phyloP scores from a whole-genome alignment of 2,113 vertebrate genomes.

The Psephotus haematonotus region DNA sequence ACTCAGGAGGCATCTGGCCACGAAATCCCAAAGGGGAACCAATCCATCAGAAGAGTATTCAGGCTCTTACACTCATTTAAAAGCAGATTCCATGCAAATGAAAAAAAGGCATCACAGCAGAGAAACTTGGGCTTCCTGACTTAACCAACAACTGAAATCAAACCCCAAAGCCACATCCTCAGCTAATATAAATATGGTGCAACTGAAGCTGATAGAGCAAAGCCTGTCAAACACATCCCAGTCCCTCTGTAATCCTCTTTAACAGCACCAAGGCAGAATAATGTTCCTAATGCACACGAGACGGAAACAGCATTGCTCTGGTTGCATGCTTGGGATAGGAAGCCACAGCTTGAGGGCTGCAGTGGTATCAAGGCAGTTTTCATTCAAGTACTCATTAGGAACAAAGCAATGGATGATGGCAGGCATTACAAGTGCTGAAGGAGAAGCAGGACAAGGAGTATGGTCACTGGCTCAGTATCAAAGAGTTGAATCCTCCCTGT shows the following conservation, averaged over 20 bases:
- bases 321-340: background rate
- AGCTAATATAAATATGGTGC: background rate
- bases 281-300: background rate
- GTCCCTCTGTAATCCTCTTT: background rate
- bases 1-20: background rate
- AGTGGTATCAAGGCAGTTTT: background rate
- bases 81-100: background rate
- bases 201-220: background rate
- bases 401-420: background rate
- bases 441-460: background rate
- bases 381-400: background rate
- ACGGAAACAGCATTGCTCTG: background rate
- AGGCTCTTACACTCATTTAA: background rate
- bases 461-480: background rate
- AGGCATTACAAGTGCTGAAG: background rate
- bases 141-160: constrained; percentile 12
- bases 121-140: background rate
- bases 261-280: background rate
- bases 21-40: background rate
- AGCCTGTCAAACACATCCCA: background rate
- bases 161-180: constrained; percentile 34
- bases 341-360: background rate
- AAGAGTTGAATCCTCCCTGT: background rate
- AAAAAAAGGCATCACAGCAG: background rate
- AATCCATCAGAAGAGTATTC: background rate